Conservation (phyloP, 2,113 vertebrate species). For the Ophthalmolycus amberensis region DNA sequence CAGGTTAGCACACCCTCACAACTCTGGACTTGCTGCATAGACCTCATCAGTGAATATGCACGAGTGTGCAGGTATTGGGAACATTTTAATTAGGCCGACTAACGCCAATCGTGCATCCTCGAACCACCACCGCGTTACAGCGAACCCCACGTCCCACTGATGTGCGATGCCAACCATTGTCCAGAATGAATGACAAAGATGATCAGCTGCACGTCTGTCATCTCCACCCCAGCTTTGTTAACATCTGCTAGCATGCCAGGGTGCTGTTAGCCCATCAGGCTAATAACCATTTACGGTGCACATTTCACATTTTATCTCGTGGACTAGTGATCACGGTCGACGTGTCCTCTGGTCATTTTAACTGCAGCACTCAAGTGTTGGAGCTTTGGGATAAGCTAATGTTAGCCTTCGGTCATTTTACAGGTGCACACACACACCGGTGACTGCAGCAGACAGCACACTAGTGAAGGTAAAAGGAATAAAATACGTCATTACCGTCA, state of each 20-base stretch:
- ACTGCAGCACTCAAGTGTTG: conserved; percentile 33
- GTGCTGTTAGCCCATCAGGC: fast-evolving
- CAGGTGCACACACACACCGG: conserved; percentile 30
- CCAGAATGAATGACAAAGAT: conserved; percentile 13
- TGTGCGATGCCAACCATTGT: background rate
- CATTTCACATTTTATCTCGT: conserved; percentile 17
- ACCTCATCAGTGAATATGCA: conserved; percentile 16
- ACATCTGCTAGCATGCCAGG: conserved; percentile 4
- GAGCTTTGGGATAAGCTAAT: conserved; percentile 37
- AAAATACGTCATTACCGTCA: conserved; percentile 79
- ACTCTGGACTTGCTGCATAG: conserved; percentile 21
- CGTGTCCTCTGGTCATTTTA: conserved; percentile 31
- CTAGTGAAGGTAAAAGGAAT: conserved; percentile 19
- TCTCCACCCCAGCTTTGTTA: conserved; percentile 42
- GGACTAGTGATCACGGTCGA: background rate
- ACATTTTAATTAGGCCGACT: background rate
- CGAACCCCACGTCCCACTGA: background rate
- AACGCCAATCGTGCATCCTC: background rate
- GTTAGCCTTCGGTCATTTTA: conserved; percentile 37
- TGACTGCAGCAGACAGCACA: conserved; percentile 1
- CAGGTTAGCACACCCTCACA: background rate
- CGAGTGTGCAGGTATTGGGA: background rate
- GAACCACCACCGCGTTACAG: background rate
- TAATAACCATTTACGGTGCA: background rate
- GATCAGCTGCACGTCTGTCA: conserved; percentile 48